Percentiles rank a stretch among this genome's conserved stretches.
phyloP scores from a whole-genome alignment of 2,113 vertebrate species.

The Centrocercus urophasianus region DNA sequence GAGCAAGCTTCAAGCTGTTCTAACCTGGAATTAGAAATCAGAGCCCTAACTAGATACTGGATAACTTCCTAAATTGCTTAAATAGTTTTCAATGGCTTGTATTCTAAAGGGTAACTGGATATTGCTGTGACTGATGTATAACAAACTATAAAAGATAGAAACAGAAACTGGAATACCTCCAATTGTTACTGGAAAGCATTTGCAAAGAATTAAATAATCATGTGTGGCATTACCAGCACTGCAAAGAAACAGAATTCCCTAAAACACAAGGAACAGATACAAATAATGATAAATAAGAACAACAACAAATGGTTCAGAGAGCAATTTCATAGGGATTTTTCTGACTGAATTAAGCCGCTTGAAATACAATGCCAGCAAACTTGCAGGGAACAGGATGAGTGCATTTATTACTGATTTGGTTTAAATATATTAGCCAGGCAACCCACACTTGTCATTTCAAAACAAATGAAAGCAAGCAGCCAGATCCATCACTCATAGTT shows the following conservation, averaged over 20 bases:
- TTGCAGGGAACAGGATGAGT: neutral
- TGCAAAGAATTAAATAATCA: neutral
- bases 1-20: neutral
- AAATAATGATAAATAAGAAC: neutral
- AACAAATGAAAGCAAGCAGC: constrained; percentile 34
- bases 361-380: constrained; percentile 21
- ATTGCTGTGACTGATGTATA: neutral
- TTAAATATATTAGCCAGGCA: constrained; percentile 24
- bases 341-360: neutral
- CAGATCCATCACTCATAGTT: neutral
- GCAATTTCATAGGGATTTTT: neutral
- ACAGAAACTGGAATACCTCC: neutral
- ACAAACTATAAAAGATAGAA: neutral
- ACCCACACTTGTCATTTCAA: constrained; percentile 22
- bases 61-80: neutral
- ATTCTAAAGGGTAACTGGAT: neutral
- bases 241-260: neutral
- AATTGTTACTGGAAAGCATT: neutral
- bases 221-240: neutral
- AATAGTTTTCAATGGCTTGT: neutral
- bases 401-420: constrained; percentile 24
- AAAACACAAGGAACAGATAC: neutral
- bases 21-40: neutral
- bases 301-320: neutral
- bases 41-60: neutral